Evolutionary conservation across 35 echinoderm and acorn worm genomes (phyloP), one percentile per base, ranked within the genome.

Genomic region (Apostichopus californicus): DNA sequence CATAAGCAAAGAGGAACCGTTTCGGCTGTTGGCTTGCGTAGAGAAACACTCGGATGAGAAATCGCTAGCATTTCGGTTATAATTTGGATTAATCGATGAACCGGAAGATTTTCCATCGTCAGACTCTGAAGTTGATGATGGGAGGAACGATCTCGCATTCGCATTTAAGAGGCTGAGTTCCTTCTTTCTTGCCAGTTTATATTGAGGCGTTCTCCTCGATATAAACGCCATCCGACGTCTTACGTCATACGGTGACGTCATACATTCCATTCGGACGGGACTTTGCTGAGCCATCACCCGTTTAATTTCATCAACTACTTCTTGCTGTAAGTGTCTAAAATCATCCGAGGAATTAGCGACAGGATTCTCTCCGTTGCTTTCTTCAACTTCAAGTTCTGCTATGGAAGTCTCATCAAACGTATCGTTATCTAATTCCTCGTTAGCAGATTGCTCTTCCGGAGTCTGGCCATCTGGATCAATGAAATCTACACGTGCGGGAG

Each of bases 111-210:
- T 12, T 6, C 9, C 59, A 61, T 87, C 58, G 8, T 87, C 86
- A 55, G 86, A 66, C 15, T 87, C 86, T 13, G 86, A 46, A 71
- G 86, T 72, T 10, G 63, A 64, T 58, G 26, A 22, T 12, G 86
- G 25, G 3, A 89, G 20, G 18, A 89, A 72, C 8, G 57, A 66
- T 53, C n/a, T 89, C 63, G 24, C 9, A 46, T 4, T 5, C 26
- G 86, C 34, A 60, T 66, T 89, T 21, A 89, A 18, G 17, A 89
- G 61, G 34, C 34, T 46, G n/a, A 54, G 60, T 0, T 55, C 86
- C 52, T 89, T 89, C 86, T 89, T 89, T 28, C 23, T 71, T 14
- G 86, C 86, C 6, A 89, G 86, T 89, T 89, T 89, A 18, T 73
- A 54, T 5, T 8, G 57, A 3, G 86, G 68, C 1, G 86, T 89